Conservation (phyloP, 2,113 vertebrate species). For the mouse (Mus musculus) region GRCm39 chr9:45100501-45101000, state of each 20-base stretch:
- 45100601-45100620: background rate
- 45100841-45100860: background rate
- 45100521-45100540: background rate
- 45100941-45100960: background rate
- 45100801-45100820: background rate
- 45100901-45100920: background rate
- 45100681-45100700: background rate
- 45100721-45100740: background rate
- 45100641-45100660: background rate
- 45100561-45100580: background rate
- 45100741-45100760: background rate
- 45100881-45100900: background rate
- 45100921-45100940: background rate
- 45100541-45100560: background rate
- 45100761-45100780: background rate
- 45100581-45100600: no score
- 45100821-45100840: background rate
- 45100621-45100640: background rate
- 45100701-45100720: background rate
- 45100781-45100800: background rate
- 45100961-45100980: background rate
- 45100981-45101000: background rate
- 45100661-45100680: background rate
- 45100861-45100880: background rate
- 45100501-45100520: accelerated